These are phyloP conservation scores for Subacronicta megacephala DNA, from an alignment of 2,888 invertebrate genomes.

Conservation along the genomic window DNA sequence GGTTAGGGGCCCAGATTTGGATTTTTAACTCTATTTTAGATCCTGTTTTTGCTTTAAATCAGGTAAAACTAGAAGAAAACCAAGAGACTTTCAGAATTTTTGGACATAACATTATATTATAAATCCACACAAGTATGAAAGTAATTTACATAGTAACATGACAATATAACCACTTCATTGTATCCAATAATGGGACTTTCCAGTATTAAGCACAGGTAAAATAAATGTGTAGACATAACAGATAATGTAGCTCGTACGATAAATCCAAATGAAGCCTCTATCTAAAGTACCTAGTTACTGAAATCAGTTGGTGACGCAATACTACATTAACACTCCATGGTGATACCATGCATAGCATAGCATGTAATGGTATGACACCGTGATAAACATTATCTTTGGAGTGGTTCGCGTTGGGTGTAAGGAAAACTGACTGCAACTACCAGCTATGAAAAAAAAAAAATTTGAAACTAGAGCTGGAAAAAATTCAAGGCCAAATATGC, in stretches of 20 bases:
- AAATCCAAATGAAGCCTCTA: conserved; percentile 54
- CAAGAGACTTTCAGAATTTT: too few species aligned
- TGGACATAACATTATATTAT: too few species aligned
- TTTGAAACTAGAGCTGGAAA: too few species aligned
- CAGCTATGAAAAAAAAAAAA: too few species aligned
- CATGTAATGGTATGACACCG: conserved; percentile 59
- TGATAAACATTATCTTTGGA: conserved; percentile 64
- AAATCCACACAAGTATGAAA: too few species aligned
- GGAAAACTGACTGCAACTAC: neutral
- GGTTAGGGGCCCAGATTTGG: too few species aligned
- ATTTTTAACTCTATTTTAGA: too few species aligned
- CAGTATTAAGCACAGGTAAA: neutral
- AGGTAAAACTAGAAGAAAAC: too few species aligned
- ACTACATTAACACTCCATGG: conserved; percentile 51
- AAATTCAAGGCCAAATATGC: too few species aligned
- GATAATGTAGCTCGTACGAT: conserved; percentile 20
- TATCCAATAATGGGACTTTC: conserved; percentile 1
- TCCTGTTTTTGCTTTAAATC: too few species aligned
- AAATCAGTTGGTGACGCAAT: conserved; percentile 67
- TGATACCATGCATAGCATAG: conserved; percentile 46
- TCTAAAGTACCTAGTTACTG: conserved; percentile 55
- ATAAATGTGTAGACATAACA: conserved; percentile 3
- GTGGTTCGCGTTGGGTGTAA: conserved; percentile 38
- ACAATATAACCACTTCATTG: neutral
- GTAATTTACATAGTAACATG: neutral